These are phyloP conservation scores for Heliothis virescens DNA, from an alignment of 1,140 invertebrate species.

Conservation along the genomic window DNA sequence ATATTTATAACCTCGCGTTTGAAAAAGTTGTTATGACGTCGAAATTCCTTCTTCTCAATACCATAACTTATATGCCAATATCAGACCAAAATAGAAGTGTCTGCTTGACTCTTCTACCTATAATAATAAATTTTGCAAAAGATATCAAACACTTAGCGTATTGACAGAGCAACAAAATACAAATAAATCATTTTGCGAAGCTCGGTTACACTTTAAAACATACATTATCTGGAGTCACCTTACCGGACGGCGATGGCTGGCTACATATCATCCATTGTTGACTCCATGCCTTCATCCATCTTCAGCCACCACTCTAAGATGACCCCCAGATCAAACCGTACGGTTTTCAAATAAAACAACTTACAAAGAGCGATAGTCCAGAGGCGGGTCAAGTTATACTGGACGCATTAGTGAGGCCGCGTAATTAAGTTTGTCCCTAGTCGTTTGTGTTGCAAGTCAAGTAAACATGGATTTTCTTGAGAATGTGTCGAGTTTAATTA, in stretches of 20 bases:
- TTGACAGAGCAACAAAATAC: background rate
- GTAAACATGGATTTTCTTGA: constrained; percentile 21
- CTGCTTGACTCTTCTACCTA: too few relatives aligned
- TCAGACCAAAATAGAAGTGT: too few relatives aligned
- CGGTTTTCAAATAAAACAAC: background rate
- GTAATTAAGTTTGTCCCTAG: constrained; percentile 34
- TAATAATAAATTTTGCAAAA: too few relatives aligned
- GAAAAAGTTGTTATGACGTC: too few relatives aligned
- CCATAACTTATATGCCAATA: too few relatives aligned
- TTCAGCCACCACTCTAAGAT: constrained; percentile 29
- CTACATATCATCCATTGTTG: constrained; percentile 35
- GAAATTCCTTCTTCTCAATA: too few relatives aligned
- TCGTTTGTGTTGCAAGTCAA: constrained; percentile 15
- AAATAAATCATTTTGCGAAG: background rate
- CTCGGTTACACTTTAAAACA: constrained; percentile 18
- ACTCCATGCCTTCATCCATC: constrained; percentile 20
- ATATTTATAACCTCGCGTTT: too few relatives aligned
- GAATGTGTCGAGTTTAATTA: background rate
- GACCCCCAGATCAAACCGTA: constrained; percentile 3
- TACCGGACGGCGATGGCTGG: constrained; percentile 28
- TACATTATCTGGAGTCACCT: constrained; percentile 26
- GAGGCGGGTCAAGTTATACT: background rate
- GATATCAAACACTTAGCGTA: too few relatives aligned
- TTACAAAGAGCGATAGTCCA: constrained; percentile 12
- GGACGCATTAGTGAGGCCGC: constrained; percentile 17